Evolutionary conservation across 1,140 invertebrate genomes (phyloP).

Genomic region (Phthorimaea operculella): DNA sequence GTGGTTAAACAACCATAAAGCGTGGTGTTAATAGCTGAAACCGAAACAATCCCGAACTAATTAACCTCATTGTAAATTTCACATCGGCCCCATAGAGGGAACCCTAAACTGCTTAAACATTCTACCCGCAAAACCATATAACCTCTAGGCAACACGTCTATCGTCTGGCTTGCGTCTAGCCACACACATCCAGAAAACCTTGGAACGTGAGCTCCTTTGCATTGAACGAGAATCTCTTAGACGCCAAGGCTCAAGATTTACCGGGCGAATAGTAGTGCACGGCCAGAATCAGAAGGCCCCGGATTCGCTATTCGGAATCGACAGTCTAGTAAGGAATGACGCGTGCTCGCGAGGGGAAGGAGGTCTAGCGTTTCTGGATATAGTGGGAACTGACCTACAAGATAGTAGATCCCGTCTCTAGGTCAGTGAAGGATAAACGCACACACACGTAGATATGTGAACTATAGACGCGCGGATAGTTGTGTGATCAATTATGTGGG

Average conservation of each 20-base stretch:
- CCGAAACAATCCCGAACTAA: neutral
- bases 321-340: neutral
- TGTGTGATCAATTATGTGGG: constrained; percentile 2
- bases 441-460: constrained; percentile 27
- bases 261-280: constrained; percentile 17
- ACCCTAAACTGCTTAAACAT: neutral
- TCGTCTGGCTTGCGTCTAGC: constrained; percentile 1
- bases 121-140: neutral
- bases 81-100: neutral
- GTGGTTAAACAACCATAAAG: no score
- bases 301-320: neutral
- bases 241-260: constrained; percentile 21
- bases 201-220: neutral
- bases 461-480: neutral
- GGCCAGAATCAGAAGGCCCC: neutral
- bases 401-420: constrained; percentile 49
- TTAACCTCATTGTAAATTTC: neutral
- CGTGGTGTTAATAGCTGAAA: no score
- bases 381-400: constrained; percentile 51
- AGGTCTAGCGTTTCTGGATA: neutral
- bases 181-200: neutral
- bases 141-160: neutral
- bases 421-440: constrained; percentile 64
- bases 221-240: neutral
- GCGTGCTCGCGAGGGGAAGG: neutral